A percentile compares a stretch with the other conserved stretches of the same genome.
Conservation (phyloP, 2,113 vertebrate genomes). For the Pionites leucogaster region DNA sequence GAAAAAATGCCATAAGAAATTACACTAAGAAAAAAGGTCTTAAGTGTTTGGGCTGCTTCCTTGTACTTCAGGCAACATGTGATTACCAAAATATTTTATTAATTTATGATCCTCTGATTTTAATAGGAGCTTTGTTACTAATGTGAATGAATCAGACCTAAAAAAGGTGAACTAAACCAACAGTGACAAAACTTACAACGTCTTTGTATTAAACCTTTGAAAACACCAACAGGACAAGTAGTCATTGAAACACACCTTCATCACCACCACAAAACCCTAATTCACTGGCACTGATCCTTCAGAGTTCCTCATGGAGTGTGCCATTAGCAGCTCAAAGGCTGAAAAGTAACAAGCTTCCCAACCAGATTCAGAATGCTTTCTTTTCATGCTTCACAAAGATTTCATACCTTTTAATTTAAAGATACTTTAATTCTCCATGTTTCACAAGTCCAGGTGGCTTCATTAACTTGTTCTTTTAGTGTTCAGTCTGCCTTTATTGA, state of each 20-base stretch:
- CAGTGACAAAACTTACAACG: neutral
- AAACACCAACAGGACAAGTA: neutral
- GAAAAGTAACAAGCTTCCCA: neutral
- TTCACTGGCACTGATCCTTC: neutral
- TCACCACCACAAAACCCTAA: neutral
- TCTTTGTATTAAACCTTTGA: neutral
- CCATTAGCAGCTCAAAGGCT: slow-evolving; percentile 24
- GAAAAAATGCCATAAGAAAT: neutral
- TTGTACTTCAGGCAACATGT: neutral
- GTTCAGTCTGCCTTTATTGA: neutral
- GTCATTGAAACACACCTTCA: neutral
- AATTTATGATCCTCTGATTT: neutral
- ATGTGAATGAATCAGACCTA: neutral
- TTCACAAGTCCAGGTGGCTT: slow-evolving; percentile 32
- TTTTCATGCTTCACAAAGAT: slow-evolving; percentile 19
- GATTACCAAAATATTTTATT: neutral
- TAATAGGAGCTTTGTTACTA: neutral
- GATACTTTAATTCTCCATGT: neutral
- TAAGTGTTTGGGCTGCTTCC: neutral
- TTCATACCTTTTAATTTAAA: slow-evolving; percentile 43
- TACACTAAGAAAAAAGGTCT: neutral
- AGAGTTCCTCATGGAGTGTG: neutral
- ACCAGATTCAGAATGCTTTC: neutral
- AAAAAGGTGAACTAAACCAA: neutral
- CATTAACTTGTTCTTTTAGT: neutral